phyloP scores from a whole-genome alignment of 2,888 invertebrate genomes.

The Deilephila elpenor region DNA sequence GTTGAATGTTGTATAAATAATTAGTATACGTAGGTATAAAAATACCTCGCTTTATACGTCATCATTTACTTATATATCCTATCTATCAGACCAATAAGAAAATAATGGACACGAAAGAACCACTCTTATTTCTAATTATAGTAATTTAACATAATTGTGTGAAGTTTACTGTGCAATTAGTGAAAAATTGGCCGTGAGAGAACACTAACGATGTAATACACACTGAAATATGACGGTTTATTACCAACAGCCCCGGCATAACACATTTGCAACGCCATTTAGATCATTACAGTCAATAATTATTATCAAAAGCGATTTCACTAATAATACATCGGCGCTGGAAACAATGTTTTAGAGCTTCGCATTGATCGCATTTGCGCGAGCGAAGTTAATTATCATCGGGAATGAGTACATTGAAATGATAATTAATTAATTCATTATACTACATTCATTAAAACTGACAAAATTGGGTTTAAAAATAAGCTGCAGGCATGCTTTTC shows the following conservation, averaged over 20 bases:
- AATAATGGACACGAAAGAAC: no score
- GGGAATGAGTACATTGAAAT: background rate
- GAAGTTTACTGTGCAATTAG: background rate
- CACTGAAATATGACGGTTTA: constrained; percentile 3
- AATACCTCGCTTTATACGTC: no score
- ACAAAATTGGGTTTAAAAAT: no score
- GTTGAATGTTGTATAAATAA: no score
- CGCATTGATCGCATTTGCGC: background rate
- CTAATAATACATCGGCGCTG: constrained; percentile 3
- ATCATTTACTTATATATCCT: no score
- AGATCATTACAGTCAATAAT: constrained; percentile 14
- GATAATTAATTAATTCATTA: background rate
- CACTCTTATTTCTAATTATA: no score
- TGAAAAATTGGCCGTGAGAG: background rate
- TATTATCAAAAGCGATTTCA: constrained; percentile 7
- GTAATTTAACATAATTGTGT: background rate
- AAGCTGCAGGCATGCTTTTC: no score
- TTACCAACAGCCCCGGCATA: background rate
- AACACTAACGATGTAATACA: background rate
- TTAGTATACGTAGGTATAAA: no score
- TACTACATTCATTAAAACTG: no score
- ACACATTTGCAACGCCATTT: constrained; percentile 12
- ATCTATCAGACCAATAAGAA: no score
- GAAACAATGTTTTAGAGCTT: constrained; percentile 1
- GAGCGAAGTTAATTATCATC: background rate